Percentiles rank a stretch among this genome's conserved stretches.
These are phyloP conservation scores for Drosophila greeni DNA, from an alignment of 2,888 invertebrate genomes.

Conservation along the genomic window DNA sequence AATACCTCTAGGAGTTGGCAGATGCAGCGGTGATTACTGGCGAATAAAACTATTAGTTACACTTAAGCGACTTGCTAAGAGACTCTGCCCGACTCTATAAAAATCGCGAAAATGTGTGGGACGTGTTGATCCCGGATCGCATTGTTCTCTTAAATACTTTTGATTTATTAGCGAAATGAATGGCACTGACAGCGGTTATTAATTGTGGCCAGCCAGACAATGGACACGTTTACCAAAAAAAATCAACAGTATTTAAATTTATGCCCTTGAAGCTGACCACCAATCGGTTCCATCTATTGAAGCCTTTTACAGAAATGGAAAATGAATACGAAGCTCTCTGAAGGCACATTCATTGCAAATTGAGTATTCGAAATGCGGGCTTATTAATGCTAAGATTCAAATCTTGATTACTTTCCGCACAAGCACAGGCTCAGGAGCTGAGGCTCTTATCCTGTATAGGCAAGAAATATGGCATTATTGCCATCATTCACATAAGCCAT, in stretches of 20 bases:
- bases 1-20: slow-evolving; percentile 12
- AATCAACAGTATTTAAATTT: slow-evolving; percentile 25
- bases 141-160: slow-evolving; percentile 33
- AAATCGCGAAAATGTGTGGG: slow-evolving; percentile 30
- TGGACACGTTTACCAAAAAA: slow-evolving; percentile 26
- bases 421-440: neutral
- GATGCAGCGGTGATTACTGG: slow-evolving; percentile 6
- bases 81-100: slow-evolving; percentile 7
- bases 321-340: neutral
- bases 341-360: slow-evolving; percentile 20
- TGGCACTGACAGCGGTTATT: slow-evolving; percentile 41
- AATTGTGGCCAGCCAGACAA: slow-evolving; percentile 29
- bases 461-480: slow-evolving; percentile 1
- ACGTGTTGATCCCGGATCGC: slow-evolving; percentile 30
- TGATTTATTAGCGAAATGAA: slow-evolving; percentile 39
- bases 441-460: slow-evolving; percentile 1
- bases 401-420: slow-evolving; percentile 8
- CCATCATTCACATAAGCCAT: slow-evolving; percentile 10
- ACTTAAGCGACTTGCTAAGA: slow-evolving; percentile 13
- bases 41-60: slow-evolving; percentile 26
- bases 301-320: slow-evolving; percentile 7
- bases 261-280: slow-evolving; percentile 34
- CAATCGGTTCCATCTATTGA: slow-evolving; percentile 13
- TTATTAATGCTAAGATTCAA: slow-evolving; percentile 15
- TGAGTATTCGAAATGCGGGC: slow-evolving; percentile 14